A percentile compares a stretch with the other conserved stretches of the same genome.
phyloP scores from a whole-genome alignment of 1,140 invertebrate species.

The Drosophila guanche region DNA sequence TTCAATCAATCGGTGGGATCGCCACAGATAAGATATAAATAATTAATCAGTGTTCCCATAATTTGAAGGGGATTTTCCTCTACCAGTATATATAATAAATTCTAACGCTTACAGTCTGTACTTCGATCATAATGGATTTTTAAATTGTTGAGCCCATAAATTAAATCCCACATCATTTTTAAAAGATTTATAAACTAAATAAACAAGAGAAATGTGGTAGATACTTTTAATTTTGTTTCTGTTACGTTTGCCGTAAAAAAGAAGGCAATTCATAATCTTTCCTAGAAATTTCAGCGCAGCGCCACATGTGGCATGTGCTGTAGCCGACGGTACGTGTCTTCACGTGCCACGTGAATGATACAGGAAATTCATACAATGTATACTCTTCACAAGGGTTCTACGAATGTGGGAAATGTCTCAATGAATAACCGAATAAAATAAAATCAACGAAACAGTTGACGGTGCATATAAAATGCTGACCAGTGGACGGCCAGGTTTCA shows the following conservation, averaged over 20 bases:
- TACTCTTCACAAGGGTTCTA: background rate
- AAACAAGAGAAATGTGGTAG: conserved; percentile 1
- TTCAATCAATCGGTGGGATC: conserved; percentile 25
- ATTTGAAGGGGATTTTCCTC: background rate
- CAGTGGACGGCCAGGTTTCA: background rate
- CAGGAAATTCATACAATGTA: conserved; percentile 14
- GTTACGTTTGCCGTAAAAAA: conserved; percentile 3
- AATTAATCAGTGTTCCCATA: background rate
- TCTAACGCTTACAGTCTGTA: background rate
- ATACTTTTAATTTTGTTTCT: background rate
- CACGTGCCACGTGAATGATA: conserved; percentile 30
- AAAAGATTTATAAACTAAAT: conserved; percentile 13
- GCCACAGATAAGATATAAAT: conserved; percentile 26
- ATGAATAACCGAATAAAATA: conserved; percentile 13
- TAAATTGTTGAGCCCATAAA: background rate
- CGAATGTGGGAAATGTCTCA: conserved; percentile 36
- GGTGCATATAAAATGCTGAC: conserved; percentile 21
- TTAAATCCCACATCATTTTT: conserved; percentile 4
- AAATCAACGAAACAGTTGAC: background rate
- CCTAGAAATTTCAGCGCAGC: conserved; percentile 6
- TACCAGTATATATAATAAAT: background rate
- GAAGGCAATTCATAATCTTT: conserved; percentile 24
- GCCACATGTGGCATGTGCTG: conserved; percentile 37
- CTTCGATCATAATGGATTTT: background rate
- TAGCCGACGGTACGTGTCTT: background rate